Conservation (phyloP, 2,797 vertebrate species). For the Limnodromus scolopaceus region DNA sequence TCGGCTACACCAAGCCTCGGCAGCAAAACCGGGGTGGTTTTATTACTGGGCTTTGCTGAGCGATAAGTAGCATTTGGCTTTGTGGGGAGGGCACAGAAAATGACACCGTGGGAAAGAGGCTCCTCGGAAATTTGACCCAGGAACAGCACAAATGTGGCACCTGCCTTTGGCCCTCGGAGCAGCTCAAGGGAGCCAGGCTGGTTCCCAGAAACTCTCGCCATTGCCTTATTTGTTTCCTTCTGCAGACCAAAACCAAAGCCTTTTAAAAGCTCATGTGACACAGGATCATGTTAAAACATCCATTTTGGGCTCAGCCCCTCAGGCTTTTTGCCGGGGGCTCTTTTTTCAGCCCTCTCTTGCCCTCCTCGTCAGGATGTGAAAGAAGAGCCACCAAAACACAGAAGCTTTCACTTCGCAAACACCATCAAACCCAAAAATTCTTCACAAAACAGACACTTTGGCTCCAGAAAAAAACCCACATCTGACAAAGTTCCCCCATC, state of each 20-base stretch:
- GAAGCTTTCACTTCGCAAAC: too few relatives aligned
- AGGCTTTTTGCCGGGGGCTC: background rate
- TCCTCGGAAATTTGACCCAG: background rate
- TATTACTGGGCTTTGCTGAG: background rate
- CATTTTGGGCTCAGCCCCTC: background rate
- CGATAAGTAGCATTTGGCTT: background rate
- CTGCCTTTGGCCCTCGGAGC: background rate
- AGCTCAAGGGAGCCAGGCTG: background rate
- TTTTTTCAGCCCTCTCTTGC: too few relatives aligned
- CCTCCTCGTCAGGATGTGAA: background rate
- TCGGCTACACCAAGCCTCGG: background rate
- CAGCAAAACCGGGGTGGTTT: background rate
- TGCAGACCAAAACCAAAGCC: background rate
- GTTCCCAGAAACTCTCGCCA: background rate
- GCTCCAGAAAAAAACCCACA: background rate
- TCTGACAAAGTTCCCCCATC: rapidly evolving
- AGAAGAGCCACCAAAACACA: background rate
- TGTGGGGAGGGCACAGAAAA: background rate
- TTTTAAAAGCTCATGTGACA: background rate
- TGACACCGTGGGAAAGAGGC: background rate
- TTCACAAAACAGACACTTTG: background rate
- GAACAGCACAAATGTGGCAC: background rate
- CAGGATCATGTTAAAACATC: background rate
- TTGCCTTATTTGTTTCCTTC: background rate
- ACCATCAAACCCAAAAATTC: background rate